A percentile compares a stretch with the other conserved stretches of the same genome.
These are phyloP conservation scores for Glossosoma conforme DNA, from an alignment of 1,140 invertebrate species.

Conservation along the genomic window DNA sequence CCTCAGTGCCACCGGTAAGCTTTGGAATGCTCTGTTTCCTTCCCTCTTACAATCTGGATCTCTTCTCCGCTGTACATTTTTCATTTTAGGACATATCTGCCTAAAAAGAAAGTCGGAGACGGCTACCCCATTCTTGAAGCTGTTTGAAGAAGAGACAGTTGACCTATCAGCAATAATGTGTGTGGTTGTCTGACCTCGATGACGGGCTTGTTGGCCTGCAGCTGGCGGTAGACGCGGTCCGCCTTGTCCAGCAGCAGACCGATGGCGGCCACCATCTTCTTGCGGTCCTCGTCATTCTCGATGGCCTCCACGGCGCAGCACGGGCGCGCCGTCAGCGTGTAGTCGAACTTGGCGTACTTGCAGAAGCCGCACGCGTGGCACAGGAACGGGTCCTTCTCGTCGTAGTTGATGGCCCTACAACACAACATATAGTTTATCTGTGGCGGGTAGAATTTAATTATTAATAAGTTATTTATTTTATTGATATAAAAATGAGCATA, in stretches of 20 bases:
- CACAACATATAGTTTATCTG: too few species aligned
- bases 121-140: too few species aligned
- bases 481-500: too few species aligned
- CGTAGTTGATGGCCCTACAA: conserved; percentile 91
- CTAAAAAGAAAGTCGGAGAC: too few species aligned
- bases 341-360: conserved; percentile 99
- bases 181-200: conserved; percentile 66
- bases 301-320: conserved; percentile 96
- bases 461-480: conserved; percentile 4
- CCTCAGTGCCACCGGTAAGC: too few species aligned
- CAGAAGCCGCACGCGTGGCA: conserved; percentile 98
- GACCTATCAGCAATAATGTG: too few species aligned
- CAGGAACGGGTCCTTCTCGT: conserved; percentile 97
- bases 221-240: conserved; percentile 87
- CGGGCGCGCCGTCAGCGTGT: conserved; percentile 80
- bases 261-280: conserved; percentile 88
- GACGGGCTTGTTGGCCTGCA: conserved; percentile 83
- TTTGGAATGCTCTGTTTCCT: too few species aligned
- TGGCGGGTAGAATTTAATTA: too few species aligned
- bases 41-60: too few species aligned
- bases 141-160: too few species aligned
- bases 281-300: conserved; percentile 93
- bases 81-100: too few species aligned
- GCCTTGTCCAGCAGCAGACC: conserved; percentile 90
- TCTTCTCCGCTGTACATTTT: too few species aligned